Evolutionary conservation across 2,888 invertebrate species (phyloP).

Genomic region (Hartigia nigra): DNA sequence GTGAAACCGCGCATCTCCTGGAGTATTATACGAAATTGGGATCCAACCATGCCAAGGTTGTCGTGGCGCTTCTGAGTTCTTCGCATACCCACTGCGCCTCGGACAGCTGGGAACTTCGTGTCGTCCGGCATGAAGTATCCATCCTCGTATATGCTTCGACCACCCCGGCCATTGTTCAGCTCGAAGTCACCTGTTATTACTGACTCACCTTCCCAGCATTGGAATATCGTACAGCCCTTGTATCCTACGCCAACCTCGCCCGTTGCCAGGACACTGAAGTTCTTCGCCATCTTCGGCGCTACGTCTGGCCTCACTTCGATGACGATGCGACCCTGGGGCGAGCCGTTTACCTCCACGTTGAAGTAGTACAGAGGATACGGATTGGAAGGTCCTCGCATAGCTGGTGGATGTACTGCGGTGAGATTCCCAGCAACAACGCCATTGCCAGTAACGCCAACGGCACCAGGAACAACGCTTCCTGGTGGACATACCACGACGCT

Average conservation of each 20-base stretch:
- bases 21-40: conserved; percentile 84
- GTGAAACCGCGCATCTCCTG: conserved; percentile 87
- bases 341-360: conserved; percentile 80
- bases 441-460: conserved; percentile 53
- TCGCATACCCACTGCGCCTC: conserved; percentile 85
- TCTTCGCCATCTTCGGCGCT: conserved; percentile 85
- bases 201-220: conserved; percentile 86
- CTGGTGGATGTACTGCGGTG: conserved; percentile 37
- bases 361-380: conserved; percentile 80
- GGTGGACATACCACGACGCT: conserved; percentile 56
- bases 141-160: conserved; percentile 81
- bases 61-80: conserved; percentile 84
- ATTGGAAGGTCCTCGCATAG: conserved; percentile 69
- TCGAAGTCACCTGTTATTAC: conserved; percentile 86
- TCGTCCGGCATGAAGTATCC: conserved; percentile 85
- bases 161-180: conserved; percentile 83
- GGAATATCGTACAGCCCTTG: conserved; percentile 83
- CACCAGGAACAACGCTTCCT: conserved; percentile 58
- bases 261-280: conserved; percentile 78
- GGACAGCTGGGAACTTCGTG: conserved; percentile 78
- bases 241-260: conserved; percentile 82
- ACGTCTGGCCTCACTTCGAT: conserved; percentile 82
- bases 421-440: conserved; percentile 6
- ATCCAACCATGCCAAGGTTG: conserved; percentile 84
- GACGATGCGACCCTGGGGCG: conserved; percentile 77